These are phyloP conservation scores for Drosophila quasianomalipes DNA, from an alignment of 2,888 invertebrate genomes.

Conservation along the genomic window DNA sequence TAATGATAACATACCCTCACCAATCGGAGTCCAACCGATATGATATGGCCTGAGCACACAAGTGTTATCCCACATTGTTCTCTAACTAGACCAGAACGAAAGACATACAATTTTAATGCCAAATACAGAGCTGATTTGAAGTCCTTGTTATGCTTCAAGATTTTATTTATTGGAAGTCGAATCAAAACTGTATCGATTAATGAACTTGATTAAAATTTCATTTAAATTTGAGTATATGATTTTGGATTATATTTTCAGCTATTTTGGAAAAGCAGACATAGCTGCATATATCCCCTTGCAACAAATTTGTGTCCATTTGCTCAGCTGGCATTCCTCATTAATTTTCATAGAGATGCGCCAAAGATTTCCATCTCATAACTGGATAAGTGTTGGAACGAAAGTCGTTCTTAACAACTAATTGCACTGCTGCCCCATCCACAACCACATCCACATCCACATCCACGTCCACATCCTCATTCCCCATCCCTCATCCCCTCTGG, in stretches of 20 bases:
- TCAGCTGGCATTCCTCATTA: constrained; percentile 10
- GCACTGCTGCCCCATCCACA: not conserved
- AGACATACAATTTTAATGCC: not conserved
- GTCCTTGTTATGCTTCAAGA: too few species aligned
- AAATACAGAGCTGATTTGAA: too few species aligned
- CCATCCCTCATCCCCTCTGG: not conserved
- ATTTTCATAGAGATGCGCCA: not conserved
- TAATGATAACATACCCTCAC: not conserved
- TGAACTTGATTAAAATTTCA: not conserved
- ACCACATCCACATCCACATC: not conserved
- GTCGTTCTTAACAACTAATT: constrained; percentile 29
- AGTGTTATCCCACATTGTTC: fast-evolving
- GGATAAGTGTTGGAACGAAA: constrained; percentile 31
- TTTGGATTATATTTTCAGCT: not conserved
- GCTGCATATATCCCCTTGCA: not conserved
- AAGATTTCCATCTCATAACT: constrained; percentile 22
- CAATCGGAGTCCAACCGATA: not conserved
- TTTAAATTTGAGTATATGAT: not conserved
- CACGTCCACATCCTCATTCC: not conserved
- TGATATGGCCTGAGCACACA: fast-evolving
- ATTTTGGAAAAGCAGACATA: not conserved
- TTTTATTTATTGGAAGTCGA: not conserved
- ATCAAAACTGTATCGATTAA: not conserved
- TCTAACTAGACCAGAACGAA: fast-evolving
- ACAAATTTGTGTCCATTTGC: not conserved